Base-by-base conservation (phyloP, 2,888 invertebrate genomes). In the Cloeon dipterum region DNA sequence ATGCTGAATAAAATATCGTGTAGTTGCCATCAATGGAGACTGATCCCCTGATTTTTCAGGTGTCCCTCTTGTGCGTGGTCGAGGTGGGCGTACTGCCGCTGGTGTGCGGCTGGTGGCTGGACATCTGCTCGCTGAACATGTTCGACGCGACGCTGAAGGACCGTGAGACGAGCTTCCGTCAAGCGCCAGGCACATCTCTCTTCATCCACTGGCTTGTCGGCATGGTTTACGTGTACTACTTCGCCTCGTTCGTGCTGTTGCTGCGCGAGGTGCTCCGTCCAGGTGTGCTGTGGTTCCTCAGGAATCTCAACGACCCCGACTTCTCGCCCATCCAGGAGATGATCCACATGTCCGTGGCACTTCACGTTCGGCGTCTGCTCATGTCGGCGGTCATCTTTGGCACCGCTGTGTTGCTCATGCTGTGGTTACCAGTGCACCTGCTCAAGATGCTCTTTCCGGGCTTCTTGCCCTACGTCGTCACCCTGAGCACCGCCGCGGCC, bases 181-280 rank as follows among this genome's bases (percentile, higher is more conserved):
- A 79, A 0, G 89, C 93, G 0, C 96, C 96, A 0, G 91, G 91
- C 47, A 93, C 96, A 0, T 86, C 89, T 2, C 83, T 96, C 66
- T 96, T 96, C 53, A 79, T 98, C 38, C 96, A 98, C 55, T 98
- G 98, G 98, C 70, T 96, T 26, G 85, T 93, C 5, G 98, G 98
- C 40, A 96, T 98, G 93, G 83, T 85, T 20, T 98, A 93, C 52
- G 93, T 98, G 11, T 98, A 98, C 58, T 98, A 98, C 60, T 96
- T 98, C 53, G 98, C 96, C 5, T 93, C 93, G 0, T 96, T 91
- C 52, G 83, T 96, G 32, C 63, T 91, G 14, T 62, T 98, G 3
- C 57, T 98, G 18, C 64, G 96, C 37, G 96, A 98, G 58, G 88
- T 94, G 1, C 55, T 98, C 25, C 67, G 98, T 37, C 98, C 98